Conservation (phyloP, 2,888 invertebrate species). For the Atethmia centrago region DNA sequence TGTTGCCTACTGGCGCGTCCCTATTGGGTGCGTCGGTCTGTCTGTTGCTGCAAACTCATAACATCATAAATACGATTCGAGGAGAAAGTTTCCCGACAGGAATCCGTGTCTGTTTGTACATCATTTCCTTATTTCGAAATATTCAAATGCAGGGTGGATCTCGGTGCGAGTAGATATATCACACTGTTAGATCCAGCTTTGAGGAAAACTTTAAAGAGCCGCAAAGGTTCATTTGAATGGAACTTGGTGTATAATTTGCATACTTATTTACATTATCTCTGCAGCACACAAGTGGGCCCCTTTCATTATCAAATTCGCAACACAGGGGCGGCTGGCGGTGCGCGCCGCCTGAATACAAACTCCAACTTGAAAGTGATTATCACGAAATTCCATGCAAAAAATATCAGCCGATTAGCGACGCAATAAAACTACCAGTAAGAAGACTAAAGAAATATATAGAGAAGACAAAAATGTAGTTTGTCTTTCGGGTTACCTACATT, state of each 20-base stretch:
- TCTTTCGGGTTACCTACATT: constrained; percentile 15
- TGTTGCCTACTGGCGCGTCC: constrained; percentile 48
- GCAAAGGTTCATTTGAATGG: constrained; percentile 89
- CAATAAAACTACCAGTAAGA: constrained; percentile 75
- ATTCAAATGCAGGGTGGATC: constrained; percentile 75
- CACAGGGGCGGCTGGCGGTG: constrained; percentile 77
- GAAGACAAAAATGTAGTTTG: constrained; percentile 7
- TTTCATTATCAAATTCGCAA: constrained; percentile 90
- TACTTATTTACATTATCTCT: constrained; percentile 91
- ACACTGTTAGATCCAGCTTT: constrained; percentile 79
- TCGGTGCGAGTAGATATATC: constrained; percentile 75
- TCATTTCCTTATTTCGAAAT: constrained; percentile 82
- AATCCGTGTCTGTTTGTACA: constrained; percentile 80
- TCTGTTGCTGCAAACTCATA: constrained; percentile 71
- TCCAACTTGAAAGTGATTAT: constrained; percentile 86
- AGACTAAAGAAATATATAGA: constrained; percentile 58
- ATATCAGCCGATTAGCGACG: constrained; percentile 80
- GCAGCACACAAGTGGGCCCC: constrained; percentile 89
- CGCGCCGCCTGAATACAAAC: constrained; percentile 85
- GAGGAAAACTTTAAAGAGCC: constrained; percentile 87
- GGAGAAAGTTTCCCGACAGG: constrained; percentile 77
- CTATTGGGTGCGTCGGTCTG: constrained; percentile 65
- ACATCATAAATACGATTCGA: constrained; percentile 78
- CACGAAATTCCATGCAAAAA: constrained; percentile 84
- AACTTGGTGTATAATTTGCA: constrained; percentile 89